These are phyloP conservation scores for Alectura lathami DNA, from an alignment of 2,113 vertebrate genomes.

Conservation along the genomic window DNA sequence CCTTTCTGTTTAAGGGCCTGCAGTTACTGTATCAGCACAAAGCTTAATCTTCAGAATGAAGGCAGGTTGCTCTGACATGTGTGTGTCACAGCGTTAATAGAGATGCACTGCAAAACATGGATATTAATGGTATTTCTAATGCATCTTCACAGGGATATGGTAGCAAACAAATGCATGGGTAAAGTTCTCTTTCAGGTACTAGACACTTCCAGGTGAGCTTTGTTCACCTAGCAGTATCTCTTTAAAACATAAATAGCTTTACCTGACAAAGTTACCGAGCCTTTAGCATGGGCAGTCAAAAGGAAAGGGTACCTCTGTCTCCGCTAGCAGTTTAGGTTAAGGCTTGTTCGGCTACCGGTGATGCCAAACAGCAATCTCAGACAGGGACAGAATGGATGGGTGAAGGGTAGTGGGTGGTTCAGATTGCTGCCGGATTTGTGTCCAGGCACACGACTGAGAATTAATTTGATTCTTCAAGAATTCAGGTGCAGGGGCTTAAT, in stretches of 20 bases:
- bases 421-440: neutral
- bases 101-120: neutral
- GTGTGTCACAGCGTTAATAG: neutral
- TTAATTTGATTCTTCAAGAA: constrained; percentile 14
- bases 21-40: neutral
- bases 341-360: neutral
- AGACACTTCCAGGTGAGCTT: neutral
- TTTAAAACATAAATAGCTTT: neutral
- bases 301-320: neutral
- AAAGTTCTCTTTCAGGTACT: neutral
- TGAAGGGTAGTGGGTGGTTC: neutral
- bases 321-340: neutral
- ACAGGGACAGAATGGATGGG: neutral
- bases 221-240: neutral
- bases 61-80: neutral
- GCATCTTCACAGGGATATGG: neutral
- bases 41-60: neutral
- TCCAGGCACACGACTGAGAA: neutral
- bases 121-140: neutral
- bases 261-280: neutral
- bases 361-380: neutral
- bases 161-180: neutral
- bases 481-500: neutral
- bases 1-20: neutral
- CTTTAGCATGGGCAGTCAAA: neutral